Evolutionary conservation across 2,888 invertebrate genomes (phyloP).

Genomic region (Rhagonycha lutea): DNA sequence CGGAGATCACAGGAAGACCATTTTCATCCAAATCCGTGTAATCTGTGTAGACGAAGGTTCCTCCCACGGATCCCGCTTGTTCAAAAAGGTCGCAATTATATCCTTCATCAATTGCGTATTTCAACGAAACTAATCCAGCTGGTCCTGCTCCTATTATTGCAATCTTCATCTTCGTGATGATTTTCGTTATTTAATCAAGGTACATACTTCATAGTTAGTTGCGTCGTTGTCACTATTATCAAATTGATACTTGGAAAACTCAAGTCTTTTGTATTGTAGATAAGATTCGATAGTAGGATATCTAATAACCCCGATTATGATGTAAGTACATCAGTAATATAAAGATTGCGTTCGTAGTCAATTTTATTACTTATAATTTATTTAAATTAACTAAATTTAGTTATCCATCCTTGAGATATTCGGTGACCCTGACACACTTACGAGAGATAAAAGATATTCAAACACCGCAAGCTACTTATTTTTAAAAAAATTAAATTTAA

Average conservation of each 20-base stretch:
- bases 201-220: too few relatives aligned
- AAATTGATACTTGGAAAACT: too few relatives aligned
- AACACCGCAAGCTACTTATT: too few relatives aligned
- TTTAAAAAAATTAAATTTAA: too few relatives aligned
- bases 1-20: conserved; percentile 73
- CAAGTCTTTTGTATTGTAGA: not conserved
- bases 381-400: not conserved
- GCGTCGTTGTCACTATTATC: too few relatives aligned
- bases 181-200: not conserved
- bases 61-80: conserved; percentile 71
- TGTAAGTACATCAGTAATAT: not conserved
- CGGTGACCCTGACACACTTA: too few relatives aligned
- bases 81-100: conserved; percentile 69
- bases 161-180: conserved; percentile 64
- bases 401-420: not conserved
- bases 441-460: too few relatives aligned
- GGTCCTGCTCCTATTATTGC: conserved; percentile 86
- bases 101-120: conserved; percentile 60
- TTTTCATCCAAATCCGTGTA: conserved; percentile 65
- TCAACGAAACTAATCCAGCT: conserved; percentile 75
- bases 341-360: not conserved
- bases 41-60: conserved; percentile 79
- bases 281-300: not conserved
- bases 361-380: not conserved
- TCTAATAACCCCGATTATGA: not conserved